A percentile compares a stretch with the other conserved stretches of the same genome.
Conservation (phyloP, 2,113 vertebrate species). For the Heteronetta atricapilla region DNA sequence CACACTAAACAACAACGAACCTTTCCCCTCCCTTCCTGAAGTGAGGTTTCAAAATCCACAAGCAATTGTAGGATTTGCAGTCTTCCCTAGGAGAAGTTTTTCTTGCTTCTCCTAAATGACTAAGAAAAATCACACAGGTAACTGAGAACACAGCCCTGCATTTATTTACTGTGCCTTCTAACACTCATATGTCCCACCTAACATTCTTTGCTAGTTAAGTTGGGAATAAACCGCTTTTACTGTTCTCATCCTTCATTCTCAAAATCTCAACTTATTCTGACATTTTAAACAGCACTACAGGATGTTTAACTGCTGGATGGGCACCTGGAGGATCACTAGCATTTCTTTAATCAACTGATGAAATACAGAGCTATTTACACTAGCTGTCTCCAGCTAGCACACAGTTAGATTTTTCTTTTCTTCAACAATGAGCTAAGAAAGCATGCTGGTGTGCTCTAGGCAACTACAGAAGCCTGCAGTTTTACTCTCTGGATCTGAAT, state of each 20-base stretch:
- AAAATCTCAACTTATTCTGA: not conserved
- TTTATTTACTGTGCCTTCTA: not conserved
- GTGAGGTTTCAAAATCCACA: not conserved
- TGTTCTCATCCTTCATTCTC: not conserved
- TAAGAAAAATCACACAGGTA: not conserved
- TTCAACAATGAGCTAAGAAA: not conserved
- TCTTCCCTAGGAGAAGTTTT: not conserved
- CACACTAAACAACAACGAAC: not conserved
- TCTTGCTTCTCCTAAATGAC: not conserved
- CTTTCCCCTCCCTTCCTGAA: not conserved
- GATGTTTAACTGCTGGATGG: not conserved
- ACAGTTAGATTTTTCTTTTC: not conserved
- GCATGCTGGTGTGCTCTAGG: not conserved
- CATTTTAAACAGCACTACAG: not conserved
- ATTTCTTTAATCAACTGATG: not conserved
- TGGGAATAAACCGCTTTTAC: not conserved
- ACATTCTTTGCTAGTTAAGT: not conserved
- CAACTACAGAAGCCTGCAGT: not conserved
- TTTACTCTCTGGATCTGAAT: not conserved
- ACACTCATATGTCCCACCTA: too few relatives aligned
- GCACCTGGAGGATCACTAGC: not conserved
- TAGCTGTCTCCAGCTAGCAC: not conserved
- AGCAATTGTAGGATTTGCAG: not conserved
- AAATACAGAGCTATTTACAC: not conserved
- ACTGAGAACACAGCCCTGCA: not conserved